Evolutionary conservation across 1,140 invertebrate species (phyloP).

Genomic region (Plutomurus gul): DNA sequence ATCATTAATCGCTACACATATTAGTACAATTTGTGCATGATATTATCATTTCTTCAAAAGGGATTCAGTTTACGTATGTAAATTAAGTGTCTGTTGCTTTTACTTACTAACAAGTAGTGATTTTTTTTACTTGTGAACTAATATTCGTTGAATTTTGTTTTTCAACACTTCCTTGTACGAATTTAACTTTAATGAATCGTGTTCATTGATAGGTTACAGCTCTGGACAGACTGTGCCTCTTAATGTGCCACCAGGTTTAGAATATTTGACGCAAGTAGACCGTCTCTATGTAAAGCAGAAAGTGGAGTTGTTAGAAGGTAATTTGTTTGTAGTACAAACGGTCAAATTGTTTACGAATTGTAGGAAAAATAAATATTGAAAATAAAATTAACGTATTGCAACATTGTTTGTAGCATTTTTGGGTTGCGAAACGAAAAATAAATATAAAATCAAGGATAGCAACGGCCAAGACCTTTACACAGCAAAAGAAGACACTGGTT

Average conservation of each 20-base stretch:
- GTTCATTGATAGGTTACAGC: slow-evolving; percentile 12
- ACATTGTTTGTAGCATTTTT: slow-evolving; percentile 50
- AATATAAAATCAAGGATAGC: slow-evolving; percentile 60
- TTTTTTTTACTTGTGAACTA: neutral
- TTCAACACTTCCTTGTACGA: no score
- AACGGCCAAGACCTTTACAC: slow-evolving; percentile 80
- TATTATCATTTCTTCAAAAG: no score
- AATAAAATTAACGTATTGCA: no score
- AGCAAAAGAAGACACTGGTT: slow-evolving; percentile 78
- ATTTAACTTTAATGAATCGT: neutral
- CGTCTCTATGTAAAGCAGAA: slow-evolving; percentile 86
- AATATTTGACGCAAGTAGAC: slow-evolving; percentile 90
- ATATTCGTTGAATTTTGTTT: no score
- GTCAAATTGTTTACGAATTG: neutral
- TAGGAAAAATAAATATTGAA: no score
- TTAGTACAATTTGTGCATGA: no score
- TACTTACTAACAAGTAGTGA: no score
- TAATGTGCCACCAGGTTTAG: slow-evolving; percentile 86
- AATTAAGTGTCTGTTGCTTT: no score
- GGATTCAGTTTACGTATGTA: no score
- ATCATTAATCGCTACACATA: no score
- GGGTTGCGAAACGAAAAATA: slow-evolving; percentile 55
- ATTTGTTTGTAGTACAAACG: neutral
- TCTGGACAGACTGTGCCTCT: slow-evolving; percentile 36
- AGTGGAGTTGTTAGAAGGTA: slow-evolving; percentile 81